Evolutionary conservation across 2,888 invertebrate genomes (phyloP), one percentile per base, ranked within the genome.

Genomic region (Scaptomyza flava): DNA sequence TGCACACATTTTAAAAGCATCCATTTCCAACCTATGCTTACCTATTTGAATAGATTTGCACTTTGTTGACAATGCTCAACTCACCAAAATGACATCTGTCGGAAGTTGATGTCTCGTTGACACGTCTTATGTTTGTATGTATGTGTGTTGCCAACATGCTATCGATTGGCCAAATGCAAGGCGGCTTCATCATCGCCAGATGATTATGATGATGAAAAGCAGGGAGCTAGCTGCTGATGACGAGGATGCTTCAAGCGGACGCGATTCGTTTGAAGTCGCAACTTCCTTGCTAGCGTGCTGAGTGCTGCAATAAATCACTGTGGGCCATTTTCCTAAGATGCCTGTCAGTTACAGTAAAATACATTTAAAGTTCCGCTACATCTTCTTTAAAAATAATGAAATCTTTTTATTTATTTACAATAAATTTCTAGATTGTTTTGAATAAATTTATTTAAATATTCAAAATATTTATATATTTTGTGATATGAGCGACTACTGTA

Each of bases 221-320:
- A 59, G 17, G 36, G 50, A 43, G 12, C 41, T 20, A 46, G 36
- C 41, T 53, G 68, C 41, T 53, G 68, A 54, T 64, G 64, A 81
- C 68, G 61, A 62, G 51, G 73, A 47, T 14, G 14, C 48, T 70
- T 51, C 70, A 64, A 63, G 57, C 51, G 48, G 36, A 45, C 52
- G 60, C 42, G 50, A 52, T 60, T 54, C 61, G 51, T 63, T 69
- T 53, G 27, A 58, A 60, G 66, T 68, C 46, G 72, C 58, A 57
- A 48, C 58, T 52, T 54, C 46, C 48, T 63, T 47, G 60, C 66
- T 64, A 71, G 46, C 68, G 51, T 57, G 54, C 60, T 76, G 83
- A 86, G 81, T 73, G 76, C 85, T 47, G 56, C 79, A 71, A 83
- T 83, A 87, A 83, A 83, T 83, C 83, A 83, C 79, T 69, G 76